Evolutionary conservation across 2,113 vertebrate species (phyloP), one percentile per base, ranked within the genome.

Genomic region (Hystrix cristata): DNA sequence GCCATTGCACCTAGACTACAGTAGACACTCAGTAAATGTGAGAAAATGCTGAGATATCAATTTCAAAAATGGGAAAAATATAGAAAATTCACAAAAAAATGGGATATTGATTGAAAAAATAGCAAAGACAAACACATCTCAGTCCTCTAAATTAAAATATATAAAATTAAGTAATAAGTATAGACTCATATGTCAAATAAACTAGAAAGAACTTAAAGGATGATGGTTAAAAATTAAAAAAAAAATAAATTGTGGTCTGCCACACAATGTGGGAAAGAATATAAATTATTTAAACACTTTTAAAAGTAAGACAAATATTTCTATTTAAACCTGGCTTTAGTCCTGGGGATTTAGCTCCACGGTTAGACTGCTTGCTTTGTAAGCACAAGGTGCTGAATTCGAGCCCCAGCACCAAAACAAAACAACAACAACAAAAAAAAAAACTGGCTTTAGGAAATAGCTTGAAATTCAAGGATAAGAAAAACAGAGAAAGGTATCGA

Each of bases 191-290:
- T 90, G 15, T 5, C 18, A 79, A 76, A 38, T 80, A 18, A 60
- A 43, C 53, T 51, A 48, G 31, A 7, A 78, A 25, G 14, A 53
- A 93, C 34, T 64, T 59, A 43, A 91, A 71, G 21, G 15, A 43
- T 5, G 48, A 72, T 91, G 19, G 5, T 19, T 87, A 64, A 91
- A 96, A 94, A 57, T 71, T 67, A 31, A 95, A 19, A 74, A 31
- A 95, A 19, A 53, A 78, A 43, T 89, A 79, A 74, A 38, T n/a
- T n/a, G n/a, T n/a, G 5, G 25, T 0, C 34, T 78, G 25, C 2
- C 14, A 38, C 38, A 27, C 15, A 72, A 38, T 74, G 7, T 83
- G 3, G 67, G 2, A 86, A 18, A 1, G 5, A 72, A 18, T 23
- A 10, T 48, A 78, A 80, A 55, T 48, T 76, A 1, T 69, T 95